Evolutionary conservation across 2,888 invertebrate species (phyloP).

Genomic region (Hesperia comma): DNA sequence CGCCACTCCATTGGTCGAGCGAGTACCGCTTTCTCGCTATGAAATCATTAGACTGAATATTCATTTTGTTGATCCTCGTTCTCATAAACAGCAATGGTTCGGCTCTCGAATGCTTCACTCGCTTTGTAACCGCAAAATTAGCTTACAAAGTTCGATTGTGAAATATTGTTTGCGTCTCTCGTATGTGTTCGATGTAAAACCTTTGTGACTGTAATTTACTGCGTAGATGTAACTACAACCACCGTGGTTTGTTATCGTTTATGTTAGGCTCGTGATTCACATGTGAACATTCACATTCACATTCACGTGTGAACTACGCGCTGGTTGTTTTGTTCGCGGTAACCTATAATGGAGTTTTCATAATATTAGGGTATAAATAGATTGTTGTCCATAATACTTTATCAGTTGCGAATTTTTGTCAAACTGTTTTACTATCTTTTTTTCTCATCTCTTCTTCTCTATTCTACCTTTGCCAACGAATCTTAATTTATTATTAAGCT

Average conservation of each 20-base stretch:
- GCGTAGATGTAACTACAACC: not conserved
- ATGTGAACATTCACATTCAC: no score
- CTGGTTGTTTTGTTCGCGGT: not conserved
- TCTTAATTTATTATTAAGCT: no score
- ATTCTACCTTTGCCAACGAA: no score
- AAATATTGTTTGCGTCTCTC: constrained; percentile 21
- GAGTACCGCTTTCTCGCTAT: not conserved
- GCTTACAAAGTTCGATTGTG: constrained; percentile 26
- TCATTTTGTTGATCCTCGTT: constrained; percentile 23
- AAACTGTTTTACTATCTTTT: no score
- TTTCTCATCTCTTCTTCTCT: no score
- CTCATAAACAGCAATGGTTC: constrained; percentile 29
- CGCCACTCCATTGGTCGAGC: not conserved
- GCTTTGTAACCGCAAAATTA: constrained; percentile 16
- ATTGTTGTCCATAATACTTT: no score
- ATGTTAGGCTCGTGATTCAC: not conserved
- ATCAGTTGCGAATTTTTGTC: no score
- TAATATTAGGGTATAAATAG: not conserved
- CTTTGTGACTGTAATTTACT: constrained; percentile 7
- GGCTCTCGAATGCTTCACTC: constrained; percentile 16
- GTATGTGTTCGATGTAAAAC: not conserved
- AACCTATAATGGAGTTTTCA: not conserved
- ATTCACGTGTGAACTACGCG: not conserved
- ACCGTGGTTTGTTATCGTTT: constrained; percentile 1
- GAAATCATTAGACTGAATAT: constrained; percentile 25